phyloP scores from a whole-genome alignment of 2,888 invertebrate genomes.

The Tipula unca region DNA sequence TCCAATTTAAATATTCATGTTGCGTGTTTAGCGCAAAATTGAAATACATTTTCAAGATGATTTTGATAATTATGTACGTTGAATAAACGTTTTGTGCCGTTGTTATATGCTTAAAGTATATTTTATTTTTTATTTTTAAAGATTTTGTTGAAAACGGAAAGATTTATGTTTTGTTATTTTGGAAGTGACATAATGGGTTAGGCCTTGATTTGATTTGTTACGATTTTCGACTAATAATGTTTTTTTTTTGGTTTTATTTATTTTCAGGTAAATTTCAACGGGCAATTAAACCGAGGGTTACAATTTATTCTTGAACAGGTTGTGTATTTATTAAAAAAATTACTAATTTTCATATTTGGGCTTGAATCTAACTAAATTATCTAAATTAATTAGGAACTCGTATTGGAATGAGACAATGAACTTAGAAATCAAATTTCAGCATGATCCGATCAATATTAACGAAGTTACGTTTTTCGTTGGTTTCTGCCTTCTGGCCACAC shows the following conservation, averaged over 20 bases:
- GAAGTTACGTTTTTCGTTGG: too few relatives aligned
- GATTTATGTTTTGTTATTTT: not conserved
- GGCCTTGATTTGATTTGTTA: not conserved
- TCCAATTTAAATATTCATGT: conserved; percentile 14
- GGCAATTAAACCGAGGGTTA: too few relatives aligned
- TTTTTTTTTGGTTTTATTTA: not conserved
- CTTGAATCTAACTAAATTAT: too few relatives aligned
- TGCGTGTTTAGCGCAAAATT: conserved; percentile 14
- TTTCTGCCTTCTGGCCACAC: too few relatives aligned
- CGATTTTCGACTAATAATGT: not conserved
- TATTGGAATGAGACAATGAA: too few relatives aligned
- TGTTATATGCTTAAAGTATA: not conserved
- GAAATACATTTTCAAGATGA: conserved; percentile 14
- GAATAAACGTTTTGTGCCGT: not conserved
- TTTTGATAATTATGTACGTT: not conserved
- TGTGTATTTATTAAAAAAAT: too few relatives aligned
- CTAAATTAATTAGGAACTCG: too few relatives aligned
- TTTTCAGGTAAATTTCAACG: not conserved
- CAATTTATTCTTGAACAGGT: too few relatives aligned
- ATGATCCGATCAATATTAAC: too few relatives aligned
- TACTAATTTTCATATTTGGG: too few relatives aligned
- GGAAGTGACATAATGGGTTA: not conserved
- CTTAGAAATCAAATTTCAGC: too few relatives aligned
- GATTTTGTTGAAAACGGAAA: not conserved
- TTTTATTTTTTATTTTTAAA: not conserved